phyloP scores from a whole-genome alignment of 37 sponge, comb jelly and placozoan genomes.

The Cliona cf. orientalis region DNA sequence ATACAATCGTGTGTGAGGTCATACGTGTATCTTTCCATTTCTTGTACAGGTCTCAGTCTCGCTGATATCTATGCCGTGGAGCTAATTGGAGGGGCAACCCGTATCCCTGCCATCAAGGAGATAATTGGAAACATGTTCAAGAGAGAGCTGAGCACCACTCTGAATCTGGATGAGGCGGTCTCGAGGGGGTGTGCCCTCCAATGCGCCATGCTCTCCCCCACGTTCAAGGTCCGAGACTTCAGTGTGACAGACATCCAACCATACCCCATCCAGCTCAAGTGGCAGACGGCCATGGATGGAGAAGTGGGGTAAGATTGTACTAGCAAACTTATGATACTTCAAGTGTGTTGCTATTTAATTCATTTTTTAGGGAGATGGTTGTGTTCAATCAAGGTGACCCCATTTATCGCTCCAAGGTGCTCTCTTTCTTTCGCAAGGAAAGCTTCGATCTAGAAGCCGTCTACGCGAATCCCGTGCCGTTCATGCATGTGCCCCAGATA shows the following conservation, averaged over 20 bases:
- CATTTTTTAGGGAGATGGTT: conserved; percentile 81
- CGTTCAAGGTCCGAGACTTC: conserved; percentile 95
- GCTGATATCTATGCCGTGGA: conserved; percentile 89
- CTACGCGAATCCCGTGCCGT: conserved; percentile 39
- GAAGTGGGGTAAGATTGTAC: conserved; percentile 70
- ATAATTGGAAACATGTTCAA: conserved; percentile 80
- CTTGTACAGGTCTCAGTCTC: conserved; percentile 47
- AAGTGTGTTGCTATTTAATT: not conserved
- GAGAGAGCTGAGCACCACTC: conserved; percentile 86
- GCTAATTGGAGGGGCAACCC: conserved; percentile 92
- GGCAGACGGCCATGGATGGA: conserved; percentile 70
- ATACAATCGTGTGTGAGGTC: not conserved
- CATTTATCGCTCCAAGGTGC: conserved; percentile 85
- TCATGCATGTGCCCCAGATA: no score
- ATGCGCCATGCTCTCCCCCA: conserved; percentile 98
- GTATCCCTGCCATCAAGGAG: conserved; percentile 87
- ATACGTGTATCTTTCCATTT: not conserved
- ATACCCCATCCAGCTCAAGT: conserved; percentile 82
- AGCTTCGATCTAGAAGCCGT: conserved; percentile 68
- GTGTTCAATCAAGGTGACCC: conserved; percentile 77
- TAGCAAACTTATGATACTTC: not conserved
- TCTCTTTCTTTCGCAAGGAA: conserved; percentile 88
- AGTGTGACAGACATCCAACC: conserved; percentile 77
- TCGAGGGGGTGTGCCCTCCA: conserved; percentile 97
- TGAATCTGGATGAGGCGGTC: conserved; percentile 97